Base-by-base conservation (phyloP, 2,888 invertebrate species). In the Podotricha telesiphe region DNA sequence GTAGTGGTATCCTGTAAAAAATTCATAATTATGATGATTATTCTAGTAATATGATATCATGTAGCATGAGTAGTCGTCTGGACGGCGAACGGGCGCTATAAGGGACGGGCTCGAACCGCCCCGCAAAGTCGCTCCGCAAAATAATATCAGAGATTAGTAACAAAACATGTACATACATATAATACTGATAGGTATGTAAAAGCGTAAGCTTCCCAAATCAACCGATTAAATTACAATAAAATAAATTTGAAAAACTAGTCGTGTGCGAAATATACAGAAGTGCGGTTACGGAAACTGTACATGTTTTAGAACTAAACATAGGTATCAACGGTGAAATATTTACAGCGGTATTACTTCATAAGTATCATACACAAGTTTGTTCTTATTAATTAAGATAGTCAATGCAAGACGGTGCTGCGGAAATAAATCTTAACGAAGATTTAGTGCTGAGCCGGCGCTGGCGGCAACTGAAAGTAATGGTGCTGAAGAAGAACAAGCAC, bases 401-500 rank as follows among this genome's bases (percentile, higher is more conserved):
- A 87, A 92, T 93, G 93, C 93, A 91, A 92, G 93, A 89, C 87
- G 86, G 93, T 93, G 93, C 91, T 92, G 93, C 93, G 88, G 92
- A 93, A 93, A 93, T 89, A 87, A 93, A 91, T 87, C 81, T 87
- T 87, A 86, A 91, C 87, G 89, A 90, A 91, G 92, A 85, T 85
- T 84, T 78, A 84, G 91, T 91, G 92, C 91, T 85, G 89, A 89
- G 89, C 87, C 89, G 90, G 87, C 91, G 89, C 85, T 86, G 89
- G 91, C 93, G 88, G 95, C 95, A 95, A 95, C 94, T 94, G 87
- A 95, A 95, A 95, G 91, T 94, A 95, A 95, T 93, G 94, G 95
- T 95, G 95, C 95, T 95, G 94, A 95, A 94, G 94, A 94, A 94
- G 94, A 95, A 94, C 93, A 95, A 95, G 95, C 94, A 87, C 87